A percentile compares a stretch with the other conserved stretches of the same genome.
phyloP scores from a whole-genome alignment of 1,140 invertebrate species.

The Hydropsyche tenuis region DNA sequence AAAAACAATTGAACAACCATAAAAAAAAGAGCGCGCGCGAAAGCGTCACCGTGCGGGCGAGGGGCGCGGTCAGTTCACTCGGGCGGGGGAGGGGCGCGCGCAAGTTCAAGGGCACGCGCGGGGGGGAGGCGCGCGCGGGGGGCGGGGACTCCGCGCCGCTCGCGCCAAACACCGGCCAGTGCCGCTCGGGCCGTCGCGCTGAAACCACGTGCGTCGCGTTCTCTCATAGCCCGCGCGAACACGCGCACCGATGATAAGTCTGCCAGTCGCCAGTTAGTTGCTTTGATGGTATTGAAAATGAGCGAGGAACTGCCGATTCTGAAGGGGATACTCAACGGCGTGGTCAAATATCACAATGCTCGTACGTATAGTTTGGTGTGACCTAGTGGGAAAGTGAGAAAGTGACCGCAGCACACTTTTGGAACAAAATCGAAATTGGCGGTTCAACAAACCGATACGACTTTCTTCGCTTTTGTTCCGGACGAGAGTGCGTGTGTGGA shows the following conservation, averaged over 20 bases:
- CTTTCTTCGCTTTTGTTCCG: constrained; percentile 11
- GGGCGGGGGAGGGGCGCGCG: constrained; percentile 35
- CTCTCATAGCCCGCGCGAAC: constrained; percentile 55
- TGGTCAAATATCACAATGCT: constrained; percentile 88
- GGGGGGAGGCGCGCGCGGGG: constrained; percentile 42
- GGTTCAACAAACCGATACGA: constrained; percentile 9
- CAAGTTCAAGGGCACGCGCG: constrained; percentile 29
- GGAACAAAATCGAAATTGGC: background rate
- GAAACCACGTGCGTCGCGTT: constrained; percentile 62
- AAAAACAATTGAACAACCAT: too few species aligned
- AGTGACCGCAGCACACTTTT: background rate
- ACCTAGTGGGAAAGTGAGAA: background rate
- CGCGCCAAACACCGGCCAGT: constrained; percentile 66
- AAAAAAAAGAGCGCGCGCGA: too few species aligned
- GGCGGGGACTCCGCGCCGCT: constrained; percentile 61
- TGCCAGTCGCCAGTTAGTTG: constrained; percentile 43
- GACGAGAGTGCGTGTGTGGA: background rate
- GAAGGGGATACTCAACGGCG: constrained; percentile 86
- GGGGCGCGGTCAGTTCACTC: background rate
- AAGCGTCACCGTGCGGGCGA: constrained; percentile 12
- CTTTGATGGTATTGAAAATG: constrained; percentile 69
- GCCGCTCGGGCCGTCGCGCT: constrained; percentile 43
- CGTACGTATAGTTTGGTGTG: constrained; percentile 70
- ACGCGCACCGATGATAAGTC: too few species aligned
- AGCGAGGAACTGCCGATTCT: constrained; percentile 86